Percentiles rank a stretch among this genome's conserved stretches.
These are phyloP conservation scores for Paragorgia papillata DNA, from an alignment of 92 coral and sea anemone species.

Conservation along the genomic window DNA sequence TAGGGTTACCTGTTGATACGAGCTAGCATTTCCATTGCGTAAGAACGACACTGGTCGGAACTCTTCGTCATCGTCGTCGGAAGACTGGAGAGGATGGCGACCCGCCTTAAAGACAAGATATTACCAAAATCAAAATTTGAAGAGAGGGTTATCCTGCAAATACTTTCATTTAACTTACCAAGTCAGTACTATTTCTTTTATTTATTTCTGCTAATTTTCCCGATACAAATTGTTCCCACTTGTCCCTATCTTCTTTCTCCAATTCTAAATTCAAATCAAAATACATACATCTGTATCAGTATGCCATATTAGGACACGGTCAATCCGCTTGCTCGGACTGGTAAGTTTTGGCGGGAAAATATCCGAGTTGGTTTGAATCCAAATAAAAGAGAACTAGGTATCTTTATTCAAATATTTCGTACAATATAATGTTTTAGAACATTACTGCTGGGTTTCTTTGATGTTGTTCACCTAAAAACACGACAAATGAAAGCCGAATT, in stretches of 20 bases:
- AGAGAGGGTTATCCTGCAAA: neutral
- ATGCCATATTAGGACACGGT: too few relatives aligned
- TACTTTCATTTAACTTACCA: constrained; percentile 64
- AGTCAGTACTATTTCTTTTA: constrained; percentile 85
- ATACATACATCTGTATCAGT: too few relatives aligned
- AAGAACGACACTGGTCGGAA: constrained; percentile 91
- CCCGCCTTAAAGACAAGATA: constrained; percentile 67
- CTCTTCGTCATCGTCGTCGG: constrained; percentile 96
- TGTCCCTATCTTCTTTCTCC: constrained; percentile 85
- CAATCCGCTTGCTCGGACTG: too few relatives aligned
- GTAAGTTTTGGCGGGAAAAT: too few relatives aligned
- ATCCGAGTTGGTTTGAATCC: too few relatives aligned
- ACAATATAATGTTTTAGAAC: too few relatives aligned
- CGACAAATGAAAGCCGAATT: too few relatives aligned
- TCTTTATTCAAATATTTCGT: too few relatives aligned
- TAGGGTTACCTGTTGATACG: constrained; percentile 87
- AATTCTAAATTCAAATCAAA: constrained; percentile 65
- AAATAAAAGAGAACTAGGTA: too few relatives aligned
- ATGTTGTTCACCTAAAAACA: too few relatives aligned
- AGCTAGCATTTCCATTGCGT: constrained; percentile 67
- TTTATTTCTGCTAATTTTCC: constrained; percentile 90
- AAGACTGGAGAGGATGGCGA: constrained; percentile 91
- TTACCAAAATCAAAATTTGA: neutral
- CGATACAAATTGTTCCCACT: constrained; percentile 89
- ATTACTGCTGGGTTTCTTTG: too few relatives aligned